Conservation (phyloP, 35 echinoderm and acorn worm species). For the Lytechinus pictus region DNA sequence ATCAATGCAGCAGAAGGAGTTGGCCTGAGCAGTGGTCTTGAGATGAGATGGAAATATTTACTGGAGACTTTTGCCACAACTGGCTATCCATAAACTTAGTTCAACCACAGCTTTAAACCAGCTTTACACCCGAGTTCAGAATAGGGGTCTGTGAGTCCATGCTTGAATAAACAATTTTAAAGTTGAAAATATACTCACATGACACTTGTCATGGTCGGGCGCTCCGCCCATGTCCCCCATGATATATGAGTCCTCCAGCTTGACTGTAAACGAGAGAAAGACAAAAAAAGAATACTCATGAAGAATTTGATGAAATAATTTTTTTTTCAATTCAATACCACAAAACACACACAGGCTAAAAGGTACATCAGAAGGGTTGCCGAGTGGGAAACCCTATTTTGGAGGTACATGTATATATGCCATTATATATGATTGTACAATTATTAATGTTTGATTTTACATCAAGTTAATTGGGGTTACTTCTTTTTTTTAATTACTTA, state of each 20-base stretch:
- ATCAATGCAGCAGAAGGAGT: background rate
- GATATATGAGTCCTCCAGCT: background rate
- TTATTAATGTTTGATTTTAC: too few relatives aligned
- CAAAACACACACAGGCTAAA: background rate
- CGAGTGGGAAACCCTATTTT: background rate
- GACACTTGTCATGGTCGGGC: conserved; percentile 23
- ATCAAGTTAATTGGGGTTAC: too few relatives aligned
- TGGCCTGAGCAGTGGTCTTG: background rate
- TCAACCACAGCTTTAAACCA: too few relatives aligned
- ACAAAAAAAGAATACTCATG: background rate
- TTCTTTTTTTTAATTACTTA: too few relatives aligned
- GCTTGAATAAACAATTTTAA: background rate
- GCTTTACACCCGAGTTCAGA: too few relatives aligned
- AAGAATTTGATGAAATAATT: background rate
- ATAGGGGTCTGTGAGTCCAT: too few relatives aligned
- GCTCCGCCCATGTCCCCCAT: conserved; percentile 33
- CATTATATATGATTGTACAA: too few relatives aligned
- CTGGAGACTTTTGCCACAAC: too few relatives aligned
- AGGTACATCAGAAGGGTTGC: background rate
- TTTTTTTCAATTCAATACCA: background rate
- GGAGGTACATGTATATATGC: too few relatives aligned
- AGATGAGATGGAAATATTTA: background rate
- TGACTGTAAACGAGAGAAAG: background rate
- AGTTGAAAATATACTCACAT: conserved; percentile 4
- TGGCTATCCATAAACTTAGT: too few relatives aligned